Evolutionary conservation across 2,888 invertebrate genomes (phyloP).

Genomic region (Lepidocyrtoides sp.): DNA sequence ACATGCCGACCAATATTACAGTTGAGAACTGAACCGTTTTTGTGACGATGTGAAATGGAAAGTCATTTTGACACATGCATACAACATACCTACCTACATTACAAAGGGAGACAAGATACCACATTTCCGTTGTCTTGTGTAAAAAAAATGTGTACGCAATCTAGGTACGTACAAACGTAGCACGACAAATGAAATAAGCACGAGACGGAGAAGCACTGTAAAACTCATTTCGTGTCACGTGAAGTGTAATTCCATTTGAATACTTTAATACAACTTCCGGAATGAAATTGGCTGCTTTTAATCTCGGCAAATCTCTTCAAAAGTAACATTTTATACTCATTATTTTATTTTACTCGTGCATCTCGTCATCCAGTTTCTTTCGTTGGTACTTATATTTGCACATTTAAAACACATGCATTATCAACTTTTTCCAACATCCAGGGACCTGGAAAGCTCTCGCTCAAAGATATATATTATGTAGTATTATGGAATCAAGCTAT

Average conservation of each 20-base stretch:
- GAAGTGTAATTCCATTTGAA: slow-evolving; percentile 74
- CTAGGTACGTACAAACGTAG: not conserved
- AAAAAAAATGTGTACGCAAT: not conserved
- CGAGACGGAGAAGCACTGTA: not conserved
- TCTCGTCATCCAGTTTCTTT: slow-evolving; percentile 21
- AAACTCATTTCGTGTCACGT: slow-evolving; percentile 65
- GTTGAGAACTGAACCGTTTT: slow-evolving; percentile 18
- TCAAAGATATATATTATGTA: not conserved
- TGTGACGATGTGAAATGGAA: slow-evolving; percentile 32
- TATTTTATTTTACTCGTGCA: not conserved
- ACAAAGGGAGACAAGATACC: too few relatives aligned
- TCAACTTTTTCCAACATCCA: slow-evolving; percentile 37
- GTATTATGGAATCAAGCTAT: not conserved
- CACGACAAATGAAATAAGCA: slow-evolving; percentile 3
- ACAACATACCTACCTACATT: not conserved
- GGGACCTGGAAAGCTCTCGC: slow-evolving; percentile 48
- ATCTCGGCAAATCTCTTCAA: slow-evolving; percentile 76
- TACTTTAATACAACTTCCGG: slow-evolving; percentile 78
- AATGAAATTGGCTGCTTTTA: slow-evolving; percentile 78
- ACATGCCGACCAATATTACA: not conserved
- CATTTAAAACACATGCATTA: not conserved
- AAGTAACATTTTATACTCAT: slow-evolving; percentile 74
- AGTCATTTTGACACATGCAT: slow-evolving; percentile 57
- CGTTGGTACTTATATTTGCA: not conserved
- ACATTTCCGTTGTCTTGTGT: not conserved